Percentiles rank a stretch among this genome's conserved stretches.
phyloP scores from a whole-genome alignment of 2,888 invertebrate genomes.

The Homarus gammarus region DNA sequence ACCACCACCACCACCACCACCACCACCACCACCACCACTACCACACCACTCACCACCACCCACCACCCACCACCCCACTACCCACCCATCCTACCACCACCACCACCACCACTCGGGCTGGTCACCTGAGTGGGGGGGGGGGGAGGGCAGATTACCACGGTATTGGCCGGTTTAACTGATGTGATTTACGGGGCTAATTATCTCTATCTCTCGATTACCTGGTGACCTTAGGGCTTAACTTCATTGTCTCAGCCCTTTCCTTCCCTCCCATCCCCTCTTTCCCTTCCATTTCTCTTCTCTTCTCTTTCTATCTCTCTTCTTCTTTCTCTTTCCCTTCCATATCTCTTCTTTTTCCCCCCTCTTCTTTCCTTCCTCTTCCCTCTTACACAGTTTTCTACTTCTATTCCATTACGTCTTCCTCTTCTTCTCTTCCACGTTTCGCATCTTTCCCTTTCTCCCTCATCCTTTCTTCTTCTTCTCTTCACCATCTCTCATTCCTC shows the following conservation, averaged over 20 bases:
- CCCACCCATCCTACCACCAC: neutral
- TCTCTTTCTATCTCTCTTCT: neutral
- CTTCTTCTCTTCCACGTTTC: too few relatives aligned
- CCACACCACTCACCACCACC: neutral
- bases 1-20: neutral
- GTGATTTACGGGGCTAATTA: constrained; percentile 57
- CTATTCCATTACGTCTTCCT: too few relatives aligned
- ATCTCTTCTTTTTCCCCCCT: neutral
- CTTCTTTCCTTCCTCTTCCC: neutral
- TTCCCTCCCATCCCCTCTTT: neutral
- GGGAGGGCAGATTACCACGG: constrained; percentile 21
- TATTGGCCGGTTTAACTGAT: constrained; percentile 53
- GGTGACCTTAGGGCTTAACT: constrained; percentile 51
- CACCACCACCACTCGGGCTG: neutral
- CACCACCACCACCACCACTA: neutral
- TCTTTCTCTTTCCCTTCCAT: neutral
- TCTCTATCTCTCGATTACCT: constrained; percentile 42
- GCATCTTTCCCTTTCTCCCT: too few relatives aligned
- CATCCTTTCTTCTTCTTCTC: too few relatives aligned
- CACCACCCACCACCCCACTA: neutral
- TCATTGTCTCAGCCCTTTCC: constrained; percentile 7
- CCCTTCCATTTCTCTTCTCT: neutral
- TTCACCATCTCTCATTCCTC: too few relatives aligned
- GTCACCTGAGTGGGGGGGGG: too few relatives aligned
- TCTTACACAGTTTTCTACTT: too few relatives aligned